Percentiles rank a stretch among this genome's conserved stretches.
These are phyloP conservation scores for Falco berigora DNA, from an alignment of 2,797 vertebrate genomes.

Conservation along the genomic window DNA sequence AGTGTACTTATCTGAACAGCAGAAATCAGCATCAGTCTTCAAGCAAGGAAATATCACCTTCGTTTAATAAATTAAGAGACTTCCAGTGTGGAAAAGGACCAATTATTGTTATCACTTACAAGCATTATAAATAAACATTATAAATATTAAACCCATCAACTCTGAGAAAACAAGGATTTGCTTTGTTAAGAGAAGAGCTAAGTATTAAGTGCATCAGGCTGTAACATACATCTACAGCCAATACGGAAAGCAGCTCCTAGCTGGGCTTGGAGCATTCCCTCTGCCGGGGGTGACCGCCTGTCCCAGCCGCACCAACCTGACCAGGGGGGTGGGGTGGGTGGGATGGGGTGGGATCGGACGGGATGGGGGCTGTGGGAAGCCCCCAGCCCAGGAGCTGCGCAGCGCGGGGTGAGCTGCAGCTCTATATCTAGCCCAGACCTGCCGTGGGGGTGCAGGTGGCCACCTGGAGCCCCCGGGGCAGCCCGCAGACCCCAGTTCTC, in stretches of 20 bases:
- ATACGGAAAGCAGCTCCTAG: rapidly evolving
- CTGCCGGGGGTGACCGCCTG: background rate
- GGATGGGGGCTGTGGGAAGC: background rate
- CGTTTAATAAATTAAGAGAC: background rate
- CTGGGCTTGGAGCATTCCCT: background rate
- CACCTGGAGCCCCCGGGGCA: no score
- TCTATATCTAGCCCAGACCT: no score
- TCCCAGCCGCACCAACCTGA: background rate
- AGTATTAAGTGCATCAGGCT: rapidly evolving
- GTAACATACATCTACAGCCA: no score
- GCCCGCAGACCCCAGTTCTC: background rate
- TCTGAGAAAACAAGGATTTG: background rate
- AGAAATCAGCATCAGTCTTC: background rate
- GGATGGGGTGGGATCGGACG: no score
- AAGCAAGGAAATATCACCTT: background rate
- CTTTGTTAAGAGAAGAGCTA: background rate
- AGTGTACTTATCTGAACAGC: background rate
- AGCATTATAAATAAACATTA: background rate
- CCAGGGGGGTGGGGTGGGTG: background rate
- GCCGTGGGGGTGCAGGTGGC: background rate
- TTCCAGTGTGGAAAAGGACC: background rate
- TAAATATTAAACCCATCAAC: background rate
- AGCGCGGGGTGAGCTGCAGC: no score
- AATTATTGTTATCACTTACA: background rate
- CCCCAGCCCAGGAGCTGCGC: no score